Evolutionary conservation across 2,797 vertebrate genomes (phyloP).

Genomic region (Poecilia velifera): DNA sequence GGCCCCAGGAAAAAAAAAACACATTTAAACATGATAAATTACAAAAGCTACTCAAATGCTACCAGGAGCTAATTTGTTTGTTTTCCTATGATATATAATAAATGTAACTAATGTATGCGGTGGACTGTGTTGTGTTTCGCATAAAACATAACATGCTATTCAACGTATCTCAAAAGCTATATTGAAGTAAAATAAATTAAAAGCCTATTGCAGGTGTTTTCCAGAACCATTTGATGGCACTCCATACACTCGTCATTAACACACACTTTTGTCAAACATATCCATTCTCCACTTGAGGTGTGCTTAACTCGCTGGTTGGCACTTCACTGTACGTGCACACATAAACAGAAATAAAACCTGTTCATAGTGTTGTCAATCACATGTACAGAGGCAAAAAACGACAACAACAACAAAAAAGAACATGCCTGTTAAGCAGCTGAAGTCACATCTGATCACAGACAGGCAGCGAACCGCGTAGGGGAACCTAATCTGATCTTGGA

Average conservation of each 20-base stretch:
- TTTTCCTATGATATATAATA: conserved; percentile 74
- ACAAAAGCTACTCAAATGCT: conserved; percentile 76
- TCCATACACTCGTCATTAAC: conserved; percentile 30
- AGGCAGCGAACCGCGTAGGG: neutral
- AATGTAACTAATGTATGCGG: conserved; percentile 60
- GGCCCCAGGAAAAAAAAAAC: conserved; percentile 47
- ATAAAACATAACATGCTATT: conserved; percentile 60
- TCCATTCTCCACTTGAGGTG: conserved; percentile 62
- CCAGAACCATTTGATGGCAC: conserved; percentile 55
- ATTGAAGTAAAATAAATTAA: conserved; percentile 76
- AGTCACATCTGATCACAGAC: conserved; percentile 52
- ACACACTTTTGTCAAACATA: conserved; percentile 53
- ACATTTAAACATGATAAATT: conserved; percentile 58
- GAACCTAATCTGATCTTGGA: conserved; percentile 38
- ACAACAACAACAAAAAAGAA: neutral
- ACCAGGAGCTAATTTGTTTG: conserved; percentile 60
- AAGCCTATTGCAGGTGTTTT: conserved; percentile 64
- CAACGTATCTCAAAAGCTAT: conserved; percentile 68
- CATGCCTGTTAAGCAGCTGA: conserved; percentile 58
- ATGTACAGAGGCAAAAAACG: conserved; percentile 21
- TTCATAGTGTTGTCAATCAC: conserved; percentile 49
- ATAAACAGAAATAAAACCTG: conserved; percentile 44
- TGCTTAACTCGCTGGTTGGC: conserved; percentile 66
- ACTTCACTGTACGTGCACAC: conserved; percentile 65
- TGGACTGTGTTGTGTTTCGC: conserved; percentile 59